Percentiles rank a stretch among this genome's conserved stretches.
Conservation (phyloP, 2,888 invertebrate genomes). For the Thysanoteuthis rhombus region DNA sequence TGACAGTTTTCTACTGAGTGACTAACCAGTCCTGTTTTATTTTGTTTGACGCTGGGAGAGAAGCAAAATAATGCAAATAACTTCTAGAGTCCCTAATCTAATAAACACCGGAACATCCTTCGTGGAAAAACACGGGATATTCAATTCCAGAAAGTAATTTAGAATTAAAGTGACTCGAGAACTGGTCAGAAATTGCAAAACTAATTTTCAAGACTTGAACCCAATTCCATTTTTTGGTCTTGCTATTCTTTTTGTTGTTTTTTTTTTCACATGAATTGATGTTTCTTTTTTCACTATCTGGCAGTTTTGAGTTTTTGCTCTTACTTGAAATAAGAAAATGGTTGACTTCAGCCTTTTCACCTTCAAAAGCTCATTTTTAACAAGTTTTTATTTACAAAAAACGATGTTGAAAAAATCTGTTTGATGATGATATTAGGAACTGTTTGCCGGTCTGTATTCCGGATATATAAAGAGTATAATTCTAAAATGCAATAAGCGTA, state of each 20-base stretch:
- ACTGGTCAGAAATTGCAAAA: neutral
- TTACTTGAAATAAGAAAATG: neutral
- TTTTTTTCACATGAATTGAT: neutral
- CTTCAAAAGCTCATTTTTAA: too few relatives aligned
- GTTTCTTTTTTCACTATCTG: neutral
- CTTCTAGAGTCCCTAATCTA: neutral
- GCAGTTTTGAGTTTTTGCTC: neutral
- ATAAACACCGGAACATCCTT: neutral
- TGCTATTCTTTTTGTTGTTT: neutral
- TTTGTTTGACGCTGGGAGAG: neutral
- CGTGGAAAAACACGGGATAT: neutral
- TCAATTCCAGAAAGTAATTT: neutral
- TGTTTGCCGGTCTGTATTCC: neutral
- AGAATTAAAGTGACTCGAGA: neutral
- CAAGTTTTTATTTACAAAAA: neutral
- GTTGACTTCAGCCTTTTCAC: too few relatives aligned
- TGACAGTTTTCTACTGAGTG: too few relatives aligned
- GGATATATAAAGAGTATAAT: too few relatives aligned
- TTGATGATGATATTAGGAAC: neutral
- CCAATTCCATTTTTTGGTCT: neutral
- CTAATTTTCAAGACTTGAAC: neutral
- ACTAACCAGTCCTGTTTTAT: too few relatives aligned
- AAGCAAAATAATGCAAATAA: neutral
- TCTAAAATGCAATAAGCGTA: too few relatives aligned
- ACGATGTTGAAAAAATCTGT: neutral